Percentiles rank a stretch among this genome's conserved stretches.
These are phyloP conservation scores for Idris sp. DNA, from an alignment of 1,140 invertebrate genomes.

Conservation along the genomic window DNA sequence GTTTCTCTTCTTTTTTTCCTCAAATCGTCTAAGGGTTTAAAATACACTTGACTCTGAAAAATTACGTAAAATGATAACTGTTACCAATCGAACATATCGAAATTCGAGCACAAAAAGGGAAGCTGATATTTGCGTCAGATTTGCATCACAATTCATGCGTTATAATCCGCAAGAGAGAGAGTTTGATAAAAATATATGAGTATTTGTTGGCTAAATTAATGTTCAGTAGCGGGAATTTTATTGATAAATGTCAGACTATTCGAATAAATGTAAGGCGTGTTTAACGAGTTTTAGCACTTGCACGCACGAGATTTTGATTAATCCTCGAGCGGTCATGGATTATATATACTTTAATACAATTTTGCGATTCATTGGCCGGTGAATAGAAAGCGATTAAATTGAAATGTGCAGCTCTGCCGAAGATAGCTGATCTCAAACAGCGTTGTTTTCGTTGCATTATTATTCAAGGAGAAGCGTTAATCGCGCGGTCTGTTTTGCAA, in stretches of 20 bases:
- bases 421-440: too few species aligned
- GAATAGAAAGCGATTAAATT: constrained; percentile 24
- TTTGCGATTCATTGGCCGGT: constrained; percentile 38
- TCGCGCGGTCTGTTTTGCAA: constrained; percentile 34
- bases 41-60: too few species aligned
- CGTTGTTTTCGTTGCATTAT: constrained; percentile 32
- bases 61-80: too few species aligned
- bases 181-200: too few species aligned
- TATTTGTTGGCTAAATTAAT: background rate
- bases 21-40: too few species aligned
- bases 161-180: too few species aligned
- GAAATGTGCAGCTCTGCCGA: constrained; percentile 36
- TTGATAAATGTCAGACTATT: constrained; percentile 14
- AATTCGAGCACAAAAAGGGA: too few species aligned
- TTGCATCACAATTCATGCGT: too few species aligned
- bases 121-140: too few species aligned
- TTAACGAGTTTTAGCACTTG: constrained; percentile 6
- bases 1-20: too few species aligned
- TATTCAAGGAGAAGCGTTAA: constrained; percentile 29
- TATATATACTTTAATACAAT: constrained; percentile 42
- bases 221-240: background rate
- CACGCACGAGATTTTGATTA: constrained; percentile 21
- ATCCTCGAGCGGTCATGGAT: constrained; percentile 26
- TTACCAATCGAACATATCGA: too few species aligned
- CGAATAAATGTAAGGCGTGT: background rate